phyloP scores from a whole-genome alignment of 2,888 invertebrate genomes.

The Pedicia rivosa region DNA sequence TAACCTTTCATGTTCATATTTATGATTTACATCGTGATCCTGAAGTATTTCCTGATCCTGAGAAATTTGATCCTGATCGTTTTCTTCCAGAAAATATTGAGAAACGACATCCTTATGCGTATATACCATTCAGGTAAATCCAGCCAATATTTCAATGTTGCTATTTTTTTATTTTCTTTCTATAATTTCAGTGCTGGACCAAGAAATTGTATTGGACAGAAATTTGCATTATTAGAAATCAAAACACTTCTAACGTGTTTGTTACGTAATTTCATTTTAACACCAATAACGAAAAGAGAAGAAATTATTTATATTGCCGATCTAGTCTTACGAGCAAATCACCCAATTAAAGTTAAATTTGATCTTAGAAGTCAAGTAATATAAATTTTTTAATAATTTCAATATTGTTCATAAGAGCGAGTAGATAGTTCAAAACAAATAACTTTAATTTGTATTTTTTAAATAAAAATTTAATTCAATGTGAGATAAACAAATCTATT shows the following conservation, averaged over 20 bases:
- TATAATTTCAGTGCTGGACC: constrained; percentile 51
- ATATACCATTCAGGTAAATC: constrained; percentile 52
- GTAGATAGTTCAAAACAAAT: too few species aligned
- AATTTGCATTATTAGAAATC: constrained; percentile 47
- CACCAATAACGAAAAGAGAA: constrained; percentile 32
- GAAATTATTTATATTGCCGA: constrained; percentile 31
- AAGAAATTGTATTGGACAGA: constrained; percentile 53
- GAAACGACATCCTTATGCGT: constrained; percentile 43
- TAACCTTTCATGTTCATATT: constrained; percentile 37
- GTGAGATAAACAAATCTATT: too few species aligned
- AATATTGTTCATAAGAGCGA: too few species aligned
- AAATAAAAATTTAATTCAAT: too few species aligned
- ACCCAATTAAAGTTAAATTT: constrained; percentile 22
- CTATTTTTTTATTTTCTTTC: too few species aligned
- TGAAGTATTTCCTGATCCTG: constrained; percentile 45
- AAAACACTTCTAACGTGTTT: constrained; percentile 39
- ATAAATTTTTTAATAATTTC: too few species aligned
- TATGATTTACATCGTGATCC: constrained; percentile 47
- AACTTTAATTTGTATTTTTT: too few species aligned
- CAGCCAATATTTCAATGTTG: too few species aligned
- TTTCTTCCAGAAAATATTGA: constrained; percentile 42
- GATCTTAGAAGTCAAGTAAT: neutral
- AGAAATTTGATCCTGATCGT: constrained; percentile 38
- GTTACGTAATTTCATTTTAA: constrained; percentile 34
- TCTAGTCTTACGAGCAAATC: constrained; percentile 31